phyloP scores from a whole-genome alignment of 2,797 vertebrate species.

The Alca torda region DNA sequence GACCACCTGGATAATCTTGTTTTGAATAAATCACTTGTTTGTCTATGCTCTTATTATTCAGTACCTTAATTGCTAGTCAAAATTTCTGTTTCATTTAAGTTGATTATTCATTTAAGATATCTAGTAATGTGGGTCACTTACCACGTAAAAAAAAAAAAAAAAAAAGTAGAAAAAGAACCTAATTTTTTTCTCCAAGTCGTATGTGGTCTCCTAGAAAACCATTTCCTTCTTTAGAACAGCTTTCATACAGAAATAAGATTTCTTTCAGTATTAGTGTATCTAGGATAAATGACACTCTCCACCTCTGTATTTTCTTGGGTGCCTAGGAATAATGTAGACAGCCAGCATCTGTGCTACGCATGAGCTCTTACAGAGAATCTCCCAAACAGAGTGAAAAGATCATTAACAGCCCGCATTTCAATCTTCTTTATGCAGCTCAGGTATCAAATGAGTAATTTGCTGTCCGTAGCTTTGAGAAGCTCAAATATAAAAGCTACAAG shows the following conservation, averaged over 20 bases:
- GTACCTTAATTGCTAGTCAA: background rate
- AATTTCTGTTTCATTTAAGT: background rate
- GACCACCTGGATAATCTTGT: background rate
- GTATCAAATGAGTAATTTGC: conserved; percentile 79
- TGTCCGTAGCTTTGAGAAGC: conserved; percentile 70
- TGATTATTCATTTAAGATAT: background rate
- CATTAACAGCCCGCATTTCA: conserved; percentile 77
- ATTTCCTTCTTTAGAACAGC: conserved; percentile 1
- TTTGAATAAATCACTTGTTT: background rate
- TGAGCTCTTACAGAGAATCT: conserved; percentile 61
- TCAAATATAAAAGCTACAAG: conserved; percentile 75
- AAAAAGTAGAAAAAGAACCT: background rate
- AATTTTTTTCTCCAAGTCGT: conserved; percentile 6
- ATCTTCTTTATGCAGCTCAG: conserved; percentile 75
- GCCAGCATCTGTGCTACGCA: conserved; percentile 34
- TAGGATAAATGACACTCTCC: conserved; percentile 50
- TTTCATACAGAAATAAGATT: conserved; percentile 30
- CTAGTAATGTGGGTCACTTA: background rate
- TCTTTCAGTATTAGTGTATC: conserved; percentile 44
- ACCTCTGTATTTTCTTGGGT: conserved; percentile 63
- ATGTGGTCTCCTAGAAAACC: conserved; percentile 18
- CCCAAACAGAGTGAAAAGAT: conserved; percentile 73
- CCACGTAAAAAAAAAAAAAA: background rate
- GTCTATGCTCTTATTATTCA: background rate
- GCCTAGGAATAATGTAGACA: conserved; percentile 60